A percentile compares a stretch with the other conserved stretches of the same genome.
These are phyloP conservation scores for Passer domesticus DNA, from an alignment of 2,113 vertebrate genomes.

Conservation along the genomic window DNA sequence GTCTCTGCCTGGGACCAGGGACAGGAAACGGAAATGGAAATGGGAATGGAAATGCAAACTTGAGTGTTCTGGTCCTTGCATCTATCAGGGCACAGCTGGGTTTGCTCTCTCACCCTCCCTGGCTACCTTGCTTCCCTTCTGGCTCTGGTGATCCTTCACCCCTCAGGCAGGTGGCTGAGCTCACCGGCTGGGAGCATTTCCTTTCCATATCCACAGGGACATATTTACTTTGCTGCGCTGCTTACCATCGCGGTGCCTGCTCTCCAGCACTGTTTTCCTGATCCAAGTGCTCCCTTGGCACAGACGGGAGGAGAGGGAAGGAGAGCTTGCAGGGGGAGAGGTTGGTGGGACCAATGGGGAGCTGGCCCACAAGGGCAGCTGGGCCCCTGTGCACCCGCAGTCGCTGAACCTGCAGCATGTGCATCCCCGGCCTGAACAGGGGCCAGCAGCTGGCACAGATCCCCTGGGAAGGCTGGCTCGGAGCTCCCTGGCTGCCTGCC, in stretches of 20 bases:
- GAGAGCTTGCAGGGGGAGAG: constrained; percentile 22
- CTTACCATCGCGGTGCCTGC: background rate
- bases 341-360: constrained; percentile 5
- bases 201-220: background rate
- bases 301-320: background rate
- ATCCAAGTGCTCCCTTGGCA: background rate
- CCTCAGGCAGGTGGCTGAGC: background rate
- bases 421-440: background rate
- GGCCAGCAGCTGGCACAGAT: background rate
- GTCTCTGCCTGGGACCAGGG: background rate
- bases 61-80: background rate
- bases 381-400: background rate
- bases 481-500: background rate
- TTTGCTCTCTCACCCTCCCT: background rate
- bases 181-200: background rate
- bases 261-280: background rate
- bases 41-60: background rate
- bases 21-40: background rate
- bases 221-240: background rate
- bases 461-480: fast-evolving
- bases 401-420: background rate
- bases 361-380: background rate
- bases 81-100: fast-evolving
- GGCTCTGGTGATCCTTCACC: background rate
- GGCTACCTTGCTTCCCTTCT: background rate